Percentiles rank a stretch among this genome's conserved stretches.
These are phyloP conservation scores for Nestor notabilis DNA, from an alignment of 2,113 vertebrate genomes.

Conservation along the genomic window DNA sequence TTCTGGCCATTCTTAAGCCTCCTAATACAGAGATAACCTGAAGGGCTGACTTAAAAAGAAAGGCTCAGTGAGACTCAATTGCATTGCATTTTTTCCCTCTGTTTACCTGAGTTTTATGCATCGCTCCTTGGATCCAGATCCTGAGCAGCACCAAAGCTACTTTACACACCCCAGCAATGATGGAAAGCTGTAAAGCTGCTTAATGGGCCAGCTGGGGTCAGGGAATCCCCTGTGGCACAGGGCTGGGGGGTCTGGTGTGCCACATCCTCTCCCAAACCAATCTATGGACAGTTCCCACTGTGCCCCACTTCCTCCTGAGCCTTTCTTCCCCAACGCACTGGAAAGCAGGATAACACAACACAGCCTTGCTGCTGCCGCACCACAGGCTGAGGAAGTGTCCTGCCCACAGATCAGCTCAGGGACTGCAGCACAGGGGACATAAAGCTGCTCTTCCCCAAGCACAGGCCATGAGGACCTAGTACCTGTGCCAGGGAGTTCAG, in stretches of 20 bases:
- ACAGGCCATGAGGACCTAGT: accelerated
- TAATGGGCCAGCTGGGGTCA: neutral
- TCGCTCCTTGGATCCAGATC: neutral
- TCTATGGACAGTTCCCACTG: neutral
- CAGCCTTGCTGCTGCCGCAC: neutral
- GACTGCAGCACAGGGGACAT: accelerated
- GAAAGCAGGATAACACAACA: neutral
- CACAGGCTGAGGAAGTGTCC: neutral
- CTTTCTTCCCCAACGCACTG: accelerated
- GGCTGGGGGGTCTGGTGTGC: neutral
- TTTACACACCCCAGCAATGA: neutral
- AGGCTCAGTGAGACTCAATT: neutral
- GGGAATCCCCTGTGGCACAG: neutral
- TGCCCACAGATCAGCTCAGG: neutral
- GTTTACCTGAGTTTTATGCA: neutral
- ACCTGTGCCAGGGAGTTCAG: neutral
- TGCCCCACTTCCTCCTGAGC: neutral
- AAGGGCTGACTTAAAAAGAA: neutral
- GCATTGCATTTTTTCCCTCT: neutral
- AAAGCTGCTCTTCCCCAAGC: neutral
- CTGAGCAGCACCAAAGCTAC: slow-evolving; percentile 1
- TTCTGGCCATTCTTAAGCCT: neutral
- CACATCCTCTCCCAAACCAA: neutral
- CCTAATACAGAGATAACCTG: neutral
- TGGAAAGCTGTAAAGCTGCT: slow-evolving; percentile 32